Conservation (phyloP, 2,113 vertebrate genomes). For the Phyllostomus discolor region DNA sequence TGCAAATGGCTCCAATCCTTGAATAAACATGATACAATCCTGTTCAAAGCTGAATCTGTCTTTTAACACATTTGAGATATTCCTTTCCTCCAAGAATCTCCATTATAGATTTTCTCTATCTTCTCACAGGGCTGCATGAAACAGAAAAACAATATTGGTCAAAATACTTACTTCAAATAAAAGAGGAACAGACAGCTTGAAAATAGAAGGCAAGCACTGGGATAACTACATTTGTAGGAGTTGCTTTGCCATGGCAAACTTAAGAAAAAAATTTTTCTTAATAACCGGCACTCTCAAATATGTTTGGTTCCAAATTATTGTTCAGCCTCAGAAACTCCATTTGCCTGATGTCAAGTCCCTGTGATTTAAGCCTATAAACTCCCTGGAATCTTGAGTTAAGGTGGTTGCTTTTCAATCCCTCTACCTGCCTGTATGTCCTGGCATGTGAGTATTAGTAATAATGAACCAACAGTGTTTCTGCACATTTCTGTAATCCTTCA, state of each 20-base stretch:
- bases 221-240: conserved; percentile 33
- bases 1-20: neutral
- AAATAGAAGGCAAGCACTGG: neutral
- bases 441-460: conserved; percentile 52
- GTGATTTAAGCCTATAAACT: conserved; percentile 68
- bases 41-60: neutral
- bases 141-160: neutral
- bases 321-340: conserved; percentile 74
- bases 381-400: conserved; percentile 52
- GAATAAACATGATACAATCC: neutral
- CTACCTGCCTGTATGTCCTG: conserved; percentile 48
- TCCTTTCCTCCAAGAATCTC: neutral
- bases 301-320: conserved; percentile 70
- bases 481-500: conserved; percentile 64
- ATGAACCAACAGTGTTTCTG: conserved; percentile 52
- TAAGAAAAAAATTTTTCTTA: conserved; percentile 68
- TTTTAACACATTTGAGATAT: neutral
- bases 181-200: neutral
- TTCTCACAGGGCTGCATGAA: neutral
- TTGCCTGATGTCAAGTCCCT: conserved; percentile 71
- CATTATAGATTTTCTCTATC: neutral
- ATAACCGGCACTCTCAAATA: conserved; percentile 70
- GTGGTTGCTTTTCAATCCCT: conserved; percentile 54
- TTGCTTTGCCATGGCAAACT: conserved; percentile 27
- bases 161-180: conserved; percentile 1